Percentiles rank a stretch among this genome's conserved stretches.
phyloP scores from a whole-genome alignment of 53 echinoderm and acorn worm genomes.

The Stichopus horrens region DNA sequence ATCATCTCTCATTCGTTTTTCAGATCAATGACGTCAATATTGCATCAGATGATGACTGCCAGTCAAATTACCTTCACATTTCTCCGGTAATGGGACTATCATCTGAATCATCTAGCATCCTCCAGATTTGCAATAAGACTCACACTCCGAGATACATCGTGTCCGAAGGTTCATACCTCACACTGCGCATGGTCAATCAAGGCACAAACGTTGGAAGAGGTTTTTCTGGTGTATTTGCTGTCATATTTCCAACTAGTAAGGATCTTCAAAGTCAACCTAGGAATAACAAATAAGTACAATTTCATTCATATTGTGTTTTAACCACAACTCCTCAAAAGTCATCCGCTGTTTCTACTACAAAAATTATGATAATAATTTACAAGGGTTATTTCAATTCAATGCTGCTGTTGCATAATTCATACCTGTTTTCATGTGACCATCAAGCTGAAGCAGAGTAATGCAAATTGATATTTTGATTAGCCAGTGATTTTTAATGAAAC shows the following conservation, averaged over 20 bases:
- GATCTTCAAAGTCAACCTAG: background rate
- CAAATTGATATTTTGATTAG: too few species aligned
- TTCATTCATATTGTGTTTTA: background rate
- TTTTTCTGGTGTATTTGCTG: conserved; percentile 21
- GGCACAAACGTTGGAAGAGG: conserved; percentile 23
- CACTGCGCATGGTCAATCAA: conserved; percentile 20
- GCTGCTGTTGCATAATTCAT: too few species aligned
- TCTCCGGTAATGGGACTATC: background rate
- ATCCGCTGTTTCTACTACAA: too few species aligned
- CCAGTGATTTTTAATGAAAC: too few species aligned
- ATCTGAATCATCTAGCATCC: background rate
- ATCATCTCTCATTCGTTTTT: background rate
- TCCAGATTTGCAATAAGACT: conserved; percentile 9
- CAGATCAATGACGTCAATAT: conserved; percentile 41
- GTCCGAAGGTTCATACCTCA: conserved; percentile 16
- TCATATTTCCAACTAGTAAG: conserved; percentile 31
- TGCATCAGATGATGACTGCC: conserved; percentile 14
- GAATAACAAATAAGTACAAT: background rate
- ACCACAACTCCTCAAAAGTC: too few species aligned
- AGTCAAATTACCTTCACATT: conserved; percentile 18
- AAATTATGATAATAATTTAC: too few species aligned
- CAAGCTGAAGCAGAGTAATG: too few species aligned
- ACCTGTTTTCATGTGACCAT: too few species aligned
- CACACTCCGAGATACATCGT: background rate
- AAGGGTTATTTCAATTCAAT: too few species aligned